phyloP scores from a whole-genome alignment of 2,113 vertebrate species.

The Hirundichthys speculiger region DNA sequence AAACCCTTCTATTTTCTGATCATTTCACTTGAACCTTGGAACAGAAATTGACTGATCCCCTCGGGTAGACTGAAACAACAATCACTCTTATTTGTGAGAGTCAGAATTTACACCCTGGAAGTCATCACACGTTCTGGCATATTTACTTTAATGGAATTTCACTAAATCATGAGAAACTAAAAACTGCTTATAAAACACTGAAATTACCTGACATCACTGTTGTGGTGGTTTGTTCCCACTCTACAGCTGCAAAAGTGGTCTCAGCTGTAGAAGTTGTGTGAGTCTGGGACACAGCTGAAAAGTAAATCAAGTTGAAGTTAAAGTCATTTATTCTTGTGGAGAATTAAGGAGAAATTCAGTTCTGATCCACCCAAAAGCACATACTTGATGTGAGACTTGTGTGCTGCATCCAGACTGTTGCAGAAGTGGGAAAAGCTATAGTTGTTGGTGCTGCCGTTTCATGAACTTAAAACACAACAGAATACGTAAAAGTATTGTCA shows the following conservation, averaged over 20 bases:
- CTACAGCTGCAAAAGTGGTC: constrained; percentile 4
- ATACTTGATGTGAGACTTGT: constrained; percentile 30
- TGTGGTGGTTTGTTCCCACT: constrained; percentile 33
- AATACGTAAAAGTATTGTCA: not conserved
- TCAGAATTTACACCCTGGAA: too few relatives aligned
- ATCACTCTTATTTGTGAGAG: too few relatives aligned
- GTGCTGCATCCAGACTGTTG: constrained; percentile 1
- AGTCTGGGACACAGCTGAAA: constrained; percentile 14
- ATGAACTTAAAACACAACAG: constrained; percentile 34
- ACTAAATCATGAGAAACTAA: not conserved
- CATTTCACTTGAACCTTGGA: too few relatives aligned
- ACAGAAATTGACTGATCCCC: too few relatives aligned
- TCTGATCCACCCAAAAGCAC: not conserved
- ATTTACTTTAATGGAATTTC: not conserved
- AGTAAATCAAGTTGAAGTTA: not conserved
- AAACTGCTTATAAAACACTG: not conserved
- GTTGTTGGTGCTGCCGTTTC: constrained; percentile 19
- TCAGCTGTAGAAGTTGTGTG: constrained; percentile 6
- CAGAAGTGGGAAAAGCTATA: constrained; percentile 2
- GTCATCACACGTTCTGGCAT: too few relatives aligned
- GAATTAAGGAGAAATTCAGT: too few relatives aligned
- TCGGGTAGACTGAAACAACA: too few relatives aligned
- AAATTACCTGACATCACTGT: constrained; percentile 36
- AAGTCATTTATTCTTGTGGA: not conserved
- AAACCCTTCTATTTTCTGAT: too few relatives aligned